Conservation (phyloP, 2,888 invertebrate species). For the Luperina nickerlii region DNA sequence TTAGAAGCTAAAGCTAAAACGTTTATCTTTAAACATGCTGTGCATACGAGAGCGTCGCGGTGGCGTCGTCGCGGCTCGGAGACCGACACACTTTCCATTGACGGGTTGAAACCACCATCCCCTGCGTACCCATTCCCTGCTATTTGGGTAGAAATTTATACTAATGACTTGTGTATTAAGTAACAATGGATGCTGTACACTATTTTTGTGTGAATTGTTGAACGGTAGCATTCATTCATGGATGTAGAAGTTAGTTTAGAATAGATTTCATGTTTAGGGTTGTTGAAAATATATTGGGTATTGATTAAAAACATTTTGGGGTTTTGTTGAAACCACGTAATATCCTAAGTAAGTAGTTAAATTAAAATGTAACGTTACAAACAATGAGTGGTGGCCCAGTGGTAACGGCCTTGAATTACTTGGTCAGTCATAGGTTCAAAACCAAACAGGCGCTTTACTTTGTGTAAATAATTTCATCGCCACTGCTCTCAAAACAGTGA, state of each 20-base stretch:
- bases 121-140: slow-evolving; percentile 66
- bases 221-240: slow-evolving; percentile 53
- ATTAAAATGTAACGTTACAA: background rate
- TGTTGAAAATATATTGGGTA: background rate
- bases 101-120: slow-evolving; percentile 76
- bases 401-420: background rate
- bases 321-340: background rate
- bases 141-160: slow-evolving; percentile 69
- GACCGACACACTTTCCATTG: slow-evolving; percentile 88
- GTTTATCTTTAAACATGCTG: slow-evolving; percentile 64
- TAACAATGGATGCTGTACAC: slow-evolving; percentile 59
- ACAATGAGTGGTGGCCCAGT: background rate
- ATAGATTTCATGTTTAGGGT: background rate
- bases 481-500: background rate
- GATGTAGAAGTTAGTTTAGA: slow-evolving; percentile 15
- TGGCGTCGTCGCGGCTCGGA: slow-evolving; percentile 87
- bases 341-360: background rate
- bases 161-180: slow-evolving; percentile 65
- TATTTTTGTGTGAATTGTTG: slow-evolving; percentile 50
- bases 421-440: background rate
- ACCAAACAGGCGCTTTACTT: background rate
- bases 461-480: too few relatives aligned
- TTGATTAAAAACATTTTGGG: background rate
- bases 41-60: slow-evolving; percentile 54
- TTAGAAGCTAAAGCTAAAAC: slow-evolving; percentile 53